Evolutionary conservation across 2,797 vertebrate genomes (phyloP).

Genomic region (Chlorospingus semifuscus): DNA sequence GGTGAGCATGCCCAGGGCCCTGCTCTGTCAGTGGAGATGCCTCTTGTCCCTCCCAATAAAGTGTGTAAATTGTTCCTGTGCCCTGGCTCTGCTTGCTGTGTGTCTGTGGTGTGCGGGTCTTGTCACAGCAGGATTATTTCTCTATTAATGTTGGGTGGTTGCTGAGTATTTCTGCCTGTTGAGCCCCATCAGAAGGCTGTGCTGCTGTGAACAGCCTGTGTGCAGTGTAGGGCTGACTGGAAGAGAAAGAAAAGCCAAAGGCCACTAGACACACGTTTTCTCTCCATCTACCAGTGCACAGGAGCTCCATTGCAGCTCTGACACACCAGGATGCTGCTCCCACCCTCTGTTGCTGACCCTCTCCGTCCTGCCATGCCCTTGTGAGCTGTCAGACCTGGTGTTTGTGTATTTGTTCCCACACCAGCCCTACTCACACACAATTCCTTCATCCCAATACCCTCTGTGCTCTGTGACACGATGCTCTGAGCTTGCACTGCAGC

Average conservation of each 20-base stretch:
- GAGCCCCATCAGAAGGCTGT: background rate
- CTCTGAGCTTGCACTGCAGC: background rate
- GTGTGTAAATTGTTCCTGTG: fast-evolving
- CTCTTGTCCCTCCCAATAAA: background rate
- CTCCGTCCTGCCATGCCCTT: background rate
- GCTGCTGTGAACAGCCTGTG: background rate
- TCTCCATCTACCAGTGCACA: background rate
- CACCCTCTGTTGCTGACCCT: background rate
- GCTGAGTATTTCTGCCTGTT: background rate
- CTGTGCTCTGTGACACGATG: fast-evolving
- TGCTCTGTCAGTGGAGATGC: background rate
- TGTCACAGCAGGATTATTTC: background rate
- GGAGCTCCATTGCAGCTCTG: background rate
- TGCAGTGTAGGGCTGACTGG: background rate
- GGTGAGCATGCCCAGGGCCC: background rate
- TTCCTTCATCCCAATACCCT: background rate
- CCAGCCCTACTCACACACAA: background rate
- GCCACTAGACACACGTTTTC: fast-evolving
- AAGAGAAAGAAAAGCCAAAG: background rate
- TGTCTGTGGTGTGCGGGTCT: background rate
- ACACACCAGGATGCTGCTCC: background rate
- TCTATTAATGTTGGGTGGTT: fast-evolving
- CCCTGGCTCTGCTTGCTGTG: fast-evolving
- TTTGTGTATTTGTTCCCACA: background rate
- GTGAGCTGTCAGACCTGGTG: fast-evolving